Percentiles rank a stretch among this genome's conserved stretches.
phyloP scores from a whole-genome alignment of 2,888 invertebrate species.

The Dione juno region DNA sequence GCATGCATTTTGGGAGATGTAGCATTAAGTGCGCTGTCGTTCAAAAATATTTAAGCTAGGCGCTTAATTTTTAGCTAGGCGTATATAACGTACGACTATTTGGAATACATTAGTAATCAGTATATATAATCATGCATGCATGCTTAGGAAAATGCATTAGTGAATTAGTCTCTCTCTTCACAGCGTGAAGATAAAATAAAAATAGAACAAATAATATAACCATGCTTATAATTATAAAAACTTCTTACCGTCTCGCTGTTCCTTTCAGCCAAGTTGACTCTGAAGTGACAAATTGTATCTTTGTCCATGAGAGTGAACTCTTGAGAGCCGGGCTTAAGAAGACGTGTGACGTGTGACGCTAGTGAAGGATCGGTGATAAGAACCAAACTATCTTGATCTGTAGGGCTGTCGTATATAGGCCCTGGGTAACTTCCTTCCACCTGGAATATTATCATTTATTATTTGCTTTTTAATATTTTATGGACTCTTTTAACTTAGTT shows the following conservation, averaged over 20 bases:
- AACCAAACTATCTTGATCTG: conserved; percentile 64
- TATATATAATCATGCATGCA: no score
- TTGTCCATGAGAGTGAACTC: conserved; percentile 66
- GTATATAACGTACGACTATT: no score
- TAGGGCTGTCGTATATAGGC: conserved; percentile 67
- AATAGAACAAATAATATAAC: no score
- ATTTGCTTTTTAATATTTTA: no score
- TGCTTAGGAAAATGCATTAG: no score
- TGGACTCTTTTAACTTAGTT: no score
- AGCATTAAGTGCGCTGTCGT: no score
- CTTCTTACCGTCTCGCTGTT: conserved; percentile 58
- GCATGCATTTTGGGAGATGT: no score
- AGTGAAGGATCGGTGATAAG: conserved; percentile 72
- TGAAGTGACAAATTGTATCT: conserved; percentile 71
- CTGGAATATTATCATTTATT: conserved; percentile 46
- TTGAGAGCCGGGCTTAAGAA: conserved; percentile 62
- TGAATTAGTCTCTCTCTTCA: no score
- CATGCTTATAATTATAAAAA: neutral
- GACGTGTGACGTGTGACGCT: conserved; percentile 60
- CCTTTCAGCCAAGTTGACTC: conserved; percentile 56
- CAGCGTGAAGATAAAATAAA: neutral
- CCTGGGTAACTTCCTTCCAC: conserved; percentile 62
- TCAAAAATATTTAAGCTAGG: no score
- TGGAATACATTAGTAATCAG: no score
- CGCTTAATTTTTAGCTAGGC: no score